Conservation (phyloP, 1,140 invertebrate genomes). For the Stegodyphus mimosarum region DNA sequence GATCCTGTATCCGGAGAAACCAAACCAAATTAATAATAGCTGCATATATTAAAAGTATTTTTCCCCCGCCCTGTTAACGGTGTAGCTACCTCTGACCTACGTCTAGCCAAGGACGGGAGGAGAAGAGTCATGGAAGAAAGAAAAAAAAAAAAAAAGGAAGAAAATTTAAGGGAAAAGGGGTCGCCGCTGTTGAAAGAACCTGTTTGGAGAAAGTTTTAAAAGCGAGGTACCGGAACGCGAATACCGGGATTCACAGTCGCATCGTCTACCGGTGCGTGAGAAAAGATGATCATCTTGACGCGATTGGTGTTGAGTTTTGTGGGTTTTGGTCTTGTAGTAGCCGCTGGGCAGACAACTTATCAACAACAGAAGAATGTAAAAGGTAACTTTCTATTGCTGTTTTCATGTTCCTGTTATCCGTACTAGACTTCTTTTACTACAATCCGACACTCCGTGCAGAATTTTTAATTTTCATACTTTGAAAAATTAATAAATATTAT, state of each 20-base stretch:
- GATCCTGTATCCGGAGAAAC: no score
- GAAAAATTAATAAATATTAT: no score
- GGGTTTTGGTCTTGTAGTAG: no score
- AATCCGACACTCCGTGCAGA: no score
- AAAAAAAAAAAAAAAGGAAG: not conserved
- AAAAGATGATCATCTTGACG: not conserved
- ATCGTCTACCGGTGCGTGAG: not conserved
- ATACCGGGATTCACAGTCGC: not conserved
- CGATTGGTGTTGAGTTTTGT: not conserved
- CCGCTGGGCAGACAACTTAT: no score
- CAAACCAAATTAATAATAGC: no score
- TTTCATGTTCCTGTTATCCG: no score
- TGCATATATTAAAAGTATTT: not conserved
- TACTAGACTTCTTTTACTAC: no score
- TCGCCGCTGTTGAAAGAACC: slow-evolving; percentile 5
- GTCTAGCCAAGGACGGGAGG: slow-evolving; percentile 8
- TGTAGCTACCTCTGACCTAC: slow-evolving; percentile 1
- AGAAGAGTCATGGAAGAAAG: not conserved
- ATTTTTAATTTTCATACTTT: no score
- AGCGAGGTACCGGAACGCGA: not conserved
- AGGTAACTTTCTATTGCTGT: no score
- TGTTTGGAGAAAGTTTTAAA: slow-evolving; percentile 40
- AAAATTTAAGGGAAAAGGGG: slow-evolving; percentile 5
- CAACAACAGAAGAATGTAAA: no score
- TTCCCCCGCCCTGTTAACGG: not conserved